Evolutionary conservation across 2,888 invertebrate species (phyloP), one percentile per base, ranked within the genome.

Genomic region (Tinea pellionella): DNA sequence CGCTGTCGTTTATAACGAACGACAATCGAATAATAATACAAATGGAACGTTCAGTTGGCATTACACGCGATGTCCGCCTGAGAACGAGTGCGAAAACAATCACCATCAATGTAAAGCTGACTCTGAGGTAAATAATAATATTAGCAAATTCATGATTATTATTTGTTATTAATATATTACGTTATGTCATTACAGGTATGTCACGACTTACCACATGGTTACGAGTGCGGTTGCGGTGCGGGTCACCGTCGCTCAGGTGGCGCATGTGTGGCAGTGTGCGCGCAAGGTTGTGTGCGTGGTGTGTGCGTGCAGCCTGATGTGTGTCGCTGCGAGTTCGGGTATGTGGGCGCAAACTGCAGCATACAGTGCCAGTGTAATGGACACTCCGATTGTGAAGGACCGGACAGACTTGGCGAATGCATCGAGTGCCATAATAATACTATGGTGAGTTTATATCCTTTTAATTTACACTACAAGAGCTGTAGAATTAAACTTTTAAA

Each of bases 331-430:
- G 93, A 96, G 84, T 98, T 98, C 83, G 97, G 97, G 61, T 98
- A 95, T 78, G 96, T 98, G 19, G 97, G 98, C 60, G 92, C 93
- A 66, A 96, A 97, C 85, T 98, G 98, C 77, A 95, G 95, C 67
- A 95, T 95, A 63, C 95, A 96, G 78, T 98, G 98, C 75, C 93
- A 95, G 75, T 98, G 98, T 77, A 97, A 98, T 75, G 96, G 96
- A 0, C 97, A 98, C 81, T 94, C 97, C 61, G 91, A 97, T 75
- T 98, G 98, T 75, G 92, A 91, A 68, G 95, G 96, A 0, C 95
- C 95, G 7, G 94, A 95, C 72, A 92, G 93, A 69, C 89, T 96
- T 62, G 93, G 94, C 71, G 89, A 90, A 63, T 98, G 98, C 73
- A 81, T 92, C 41, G 88, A 93, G 74, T 98, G 98, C 73, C 92